Base-by-base conservation (phyloP, 2,113 vertebrate genomes). In the Otolemur garnettii region DNA sequence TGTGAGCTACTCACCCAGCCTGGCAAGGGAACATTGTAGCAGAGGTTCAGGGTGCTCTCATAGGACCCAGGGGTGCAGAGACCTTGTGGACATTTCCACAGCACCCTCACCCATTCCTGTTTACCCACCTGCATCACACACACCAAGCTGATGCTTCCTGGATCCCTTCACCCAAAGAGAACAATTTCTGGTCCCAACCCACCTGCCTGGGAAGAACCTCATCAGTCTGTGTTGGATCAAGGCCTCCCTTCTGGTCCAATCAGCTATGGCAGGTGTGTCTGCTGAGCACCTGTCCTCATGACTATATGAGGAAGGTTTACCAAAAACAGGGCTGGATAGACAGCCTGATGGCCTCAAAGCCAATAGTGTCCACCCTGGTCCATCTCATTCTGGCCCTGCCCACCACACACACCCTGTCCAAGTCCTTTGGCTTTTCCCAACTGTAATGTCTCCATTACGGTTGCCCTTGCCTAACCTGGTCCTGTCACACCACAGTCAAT, bases 361-460 rank as follows among this genome's bases (percentile, higher is more conserved):
- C 22, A 1, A 8, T 0, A 5, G 17, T 2, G 11, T 26, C 71
- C 35, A 2, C 22, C 18, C 15, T 15, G n/a, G n/a, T 30, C 7
- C 64, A 12, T 30, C 11, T 57, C 5, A 1, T 45, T 30, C 42
- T 6, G 21, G 18, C 35, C 42, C 66, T 59, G 71, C 35, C 26
- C 10, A 10, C 22, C 9, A 12, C 28, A 24, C 18, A 18, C 7
- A 79, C 13, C 10, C 45, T 35, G 38, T 42, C 38, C 45, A 2
- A 0, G 45, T 77, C 42, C n/a, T 17, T 9, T 5, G 55, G 15
- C 55, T 69, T 59, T 77, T 60, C 59, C 82, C 50, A 28, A 42
- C 3, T 7, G 1, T 0, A 42, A 3, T 7, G 1, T 0, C 72
- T 17, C 60, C 7, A 0, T 38, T 12, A 85, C 22, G 0, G 13